Evolutionary conservation across 92 coral and sea anemone genomes (phyloP), one percentile per base, ranked within the genome.

Genomic region (Metridium senile): DNA sequence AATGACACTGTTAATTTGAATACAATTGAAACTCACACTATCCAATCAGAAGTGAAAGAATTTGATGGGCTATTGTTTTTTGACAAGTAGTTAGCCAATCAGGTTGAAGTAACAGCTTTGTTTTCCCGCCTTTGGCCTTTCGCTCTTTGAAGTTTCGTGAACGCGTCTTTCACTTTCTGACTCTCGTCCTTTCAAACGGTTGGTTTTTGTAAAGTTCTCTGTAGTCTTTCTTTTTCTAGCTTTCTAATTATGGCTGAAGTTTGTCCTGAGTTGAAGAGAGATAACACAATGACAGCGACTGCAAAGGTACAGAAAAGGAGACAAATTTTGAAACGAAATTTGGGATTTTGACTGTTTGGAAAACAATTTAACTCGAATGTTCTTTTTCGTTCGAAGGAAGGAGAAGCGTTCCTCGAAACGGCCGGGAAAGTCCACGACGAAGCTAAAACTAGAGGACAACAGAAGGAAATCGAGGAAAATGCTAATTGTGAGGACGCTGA

Each of bases 331-430:
- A 39, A 13, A 39, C 49, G 13, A 39, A 4, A 4, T 39, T 39
- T 39, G 8, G 49, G 13, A 4, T 39, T 39, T 39, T 26, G 45
- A 16, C 39, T 9, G 26, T 28, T 13, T 0, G 71, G 35, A 70
- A 53, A 64, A 51, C 10, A 35, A 67, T 4, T 46, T 11, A 69
- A 58, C 68, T 67, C 45, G 81, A 68, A 71, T 80, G 75, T 82
- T 32, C 80, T 68, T 67, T 77, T 66, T 56, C 32, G 69, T 70
- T 64, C 57, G 1, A 79, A 94, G 98, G 98, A 94, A 70, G 98
- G 98, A 21, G 98, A 92, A 83, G 91, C 93, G 43, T 89, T 91
- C 70, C 87, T 92, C 56, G 97, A 91, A 74, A 77, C 87, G 25
- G 74, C 90, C 25, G 97, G 97, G 32, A 84, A 87, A 66, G 90